Evolutionary conservation across 2,888 invertebrate species (phyloP).

Genomic region (Drosophila yooni): DNA sequence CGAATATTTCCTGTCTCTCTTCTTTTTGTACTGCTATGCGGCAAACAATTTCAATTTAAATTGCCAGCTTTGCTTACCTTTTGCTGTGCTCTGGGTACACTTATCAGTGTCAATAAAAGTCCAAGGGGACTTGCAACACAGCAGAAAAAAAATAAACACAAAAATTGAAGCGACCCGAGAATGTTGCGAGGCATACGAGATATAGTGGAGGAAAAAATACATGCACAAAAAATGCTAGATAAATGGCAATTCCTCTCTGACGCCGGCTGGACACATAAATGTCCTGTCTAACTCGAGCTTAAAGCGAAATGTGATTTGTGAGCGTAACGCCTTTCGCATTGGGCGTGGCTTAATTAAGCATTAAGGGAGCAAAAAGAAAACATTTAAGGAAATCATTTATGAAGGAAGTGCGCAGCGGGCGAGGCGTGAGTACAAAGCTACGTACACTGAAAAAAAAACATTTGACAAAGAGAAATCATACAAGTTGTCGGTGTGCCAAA

Average conservation of each 20-base stretch:
- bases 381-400: constrained; percentile 30
- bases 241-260: constrained; percentile 29
- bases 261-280: constrained; percentile 43
- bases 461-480: neutral
- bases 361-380: constrained; percentile 22
- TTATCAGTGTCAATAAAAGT: constrained; percentile 79
- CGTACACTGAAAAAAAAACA: neutral
- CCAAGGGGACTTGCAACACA: constrained; percentile 50
- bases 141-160: constrained; percentile 23
- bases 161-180: constrained; percentile 33
- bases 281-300: constrained; percentile 34
- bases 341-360: constrained; percentile 39
- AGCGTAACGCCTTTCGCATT: constrained; percentile 21
- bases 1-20: constrained; percentile 16
- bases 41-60: constrained; percentile 79
- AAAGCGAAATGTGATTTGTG: constrained; percentile 38
- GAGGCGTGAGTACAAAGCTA: constrained; percentile 2
- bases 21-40: constrained; percentile 58
- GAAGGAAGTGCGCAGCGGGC: constrained; percentile 1
- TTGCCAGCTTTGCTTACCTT: constrained; percentile 78
- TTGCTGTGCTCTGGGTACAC: constrained; percentile 73
- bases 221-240: constrained; percentile 13
- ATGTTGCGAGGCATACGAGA: constrained; percentile 35
- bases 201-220: constrained; percentile 2
- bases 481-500: neutral